phyloP scores from a whole-genome alignment of 2,797 vertebrate species.

The Columba guinea region DNA sequence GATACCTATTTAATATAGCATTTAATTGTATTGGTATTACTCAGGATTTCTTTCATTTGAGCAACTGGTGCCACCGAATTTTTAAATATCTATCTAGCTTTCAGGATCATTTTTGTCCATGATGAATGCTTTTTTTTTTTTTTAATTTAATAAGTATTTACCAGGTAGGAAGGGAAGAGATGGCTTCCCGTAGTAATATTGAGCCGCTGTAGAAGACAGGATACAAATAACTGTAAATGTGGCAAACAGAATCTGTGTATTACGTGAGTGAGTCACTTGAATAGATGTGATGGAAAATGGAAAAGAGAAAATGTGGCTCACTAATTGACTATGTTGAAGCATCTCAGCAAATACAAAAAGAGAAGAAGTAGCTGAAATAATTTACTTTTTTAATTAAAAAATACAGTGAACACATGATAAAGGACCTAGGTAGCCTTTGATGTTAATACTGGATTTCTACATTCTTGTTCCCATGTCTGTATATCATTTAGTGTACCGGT shows the following conservation, averaged over 20 bases:
- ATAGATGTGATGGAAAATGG: not conserved
- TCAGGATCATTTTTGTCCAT: not conserved
- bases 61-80: not conserved
- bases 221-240: constrained; percentile 32
- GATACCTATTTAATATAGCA: constrained; percentile 9
- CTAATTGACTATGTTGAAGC: not conserved
- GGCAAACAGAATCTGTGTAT: not conserved
- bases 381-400: not conserved
- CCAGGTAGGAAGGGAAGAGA: constrained; percentile 3
- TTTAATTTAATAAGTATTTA: constrained; percentile 17
- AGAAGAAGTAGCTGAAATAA: not conserved
- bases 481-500: not conserved
- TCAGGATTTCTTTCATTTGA: constrained; percentile 28
- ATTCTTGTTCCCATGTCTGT: not conserved
- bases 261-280: not conserved
- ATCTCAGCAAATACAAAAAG: not conserved
- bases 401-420: not conserved
- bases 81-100: not conserved
- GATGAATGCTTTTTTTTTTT: not conserved
- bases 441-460: not conserved
- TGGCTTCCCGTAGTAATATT: constrained; percentile 11
- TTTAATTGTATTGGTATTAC: constrained; percentile 20
- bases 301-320: not conserved
- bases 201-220: not conserved
- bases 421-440: not conserved